Evolutionary conservation across 2,797 vertebrate genomes (phyloP), one percentile per base, ranked within the genome.

Genomic region (Pangasius krempfi): DNA sequence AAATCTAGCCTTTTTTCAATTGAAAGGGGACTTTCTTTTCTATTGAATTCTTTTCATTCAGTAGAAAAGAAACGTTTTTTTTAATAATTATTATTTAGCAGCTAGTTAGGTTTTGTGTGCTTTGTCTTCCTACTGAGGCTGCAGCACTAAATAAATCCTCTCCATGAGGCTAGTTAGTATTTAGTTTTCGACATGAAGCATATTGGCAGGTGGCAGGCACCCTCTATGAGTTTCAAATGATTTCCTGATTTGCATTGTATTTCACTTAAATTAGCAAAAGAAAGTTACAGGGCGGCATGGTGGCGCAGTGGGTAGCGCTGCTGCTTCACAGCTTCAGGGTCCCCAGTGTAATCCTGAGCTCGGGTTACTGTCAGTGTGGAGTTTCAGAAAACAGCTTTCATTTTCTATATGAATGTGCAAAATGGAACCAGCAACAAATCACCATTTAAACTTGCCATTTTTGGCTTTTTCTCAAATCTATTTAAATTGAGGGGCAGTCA

Each of bases 191-290:
- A 79, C 27, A 79, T 9, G 14, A 78, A 18, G 14, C 47, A 78
- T 52, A 78, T 52, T n/a, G 37, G 37, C 37, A 73, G 70, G 70
- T 73, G 37, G 70, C 70, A 73, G 70, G 66, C 66, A 37, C 66
- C 37, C 70, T 72, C 33, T 5, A 16, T 44, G 75, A 30, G 75
- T 52, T 78, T 78, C 47, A 52, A 78, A 52, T 30, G 47, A 78
- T 52, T 78, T 52, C 13, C 25, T 78, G 47, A 2, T 52, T 50
- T 52, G 50, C 16, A 33, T 13, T 79, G 16, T 8, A 16, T 79
- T 79, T 33, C 16, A 79, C 12, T n/a, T 50, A 79, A 79, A 56
- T 79, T 79, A 58, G 18, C 4, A 22, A 58, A 37, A 33, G n/a
- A 37, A 80, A 58, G n/a, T 80, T 37, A 37, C 54, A 37, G 54